Evolutionary conservation across 2,888 invertebrate species (phyloP).

Genomic region (Pilophorus perplexus): DNA sequence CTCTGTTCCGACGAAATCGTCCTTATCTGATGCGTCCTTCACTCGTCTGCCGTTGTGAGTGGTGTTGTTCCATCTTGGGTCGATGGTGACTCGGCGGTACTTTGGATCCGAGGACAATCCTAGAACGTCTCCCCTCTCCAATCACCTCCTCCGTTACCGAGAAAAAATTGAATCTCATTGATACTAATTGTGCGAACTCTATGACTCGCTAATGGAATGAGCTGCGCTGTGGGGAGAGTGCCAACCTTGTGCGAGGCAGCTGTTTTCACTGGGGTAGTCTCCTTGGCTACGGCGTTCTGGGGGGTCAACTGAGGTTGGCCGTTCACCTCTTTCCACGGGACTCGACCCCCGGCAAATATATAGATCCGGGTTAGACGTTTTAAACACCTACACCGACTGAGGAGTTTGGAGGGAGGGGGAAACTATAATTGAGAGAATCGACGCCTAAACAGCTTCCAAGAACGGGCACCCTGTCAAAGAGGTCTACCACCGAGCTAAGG

Average conservation of each 20-base stretch:
- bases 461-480: no score
- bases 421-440: neutral
- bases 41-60: no score
- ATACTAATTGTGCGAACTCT: constrained; percentile 3
- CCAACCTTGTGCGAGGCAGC: constrained; percentile 2
- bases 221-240: neutral
- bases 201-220: neutral
- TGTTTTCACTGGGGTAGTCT: constrained; percentile 25
- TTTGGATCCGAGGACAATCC: no score
- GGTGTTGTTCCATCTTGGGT: no score
- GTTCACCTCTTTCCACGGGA: constrained; percentile 24
- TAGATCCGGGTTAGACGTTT: constrained; percentile 31
- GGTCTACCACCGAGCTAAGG: no score
- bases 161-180: constrained; percentile 8
- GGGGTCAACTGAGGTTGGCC: constrained; percentile 30
- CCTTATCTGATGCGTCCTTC: no score
- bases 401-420: neutral
- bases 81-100: no score
- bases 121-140: neutral
- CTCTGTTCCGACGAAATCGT: no score
- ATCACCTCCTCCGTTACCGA: neutral
- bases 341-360: constrained; percentile 19
- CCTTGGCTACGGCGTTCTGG: constrained; percentile 30
- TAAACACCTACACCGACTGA: constrained; percentile 9
- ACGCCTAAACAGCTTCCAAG: no score